Base-by-base conservation (phyloP, 1,140 invertebrate genomes). In the Conus betulinus region DNA sequence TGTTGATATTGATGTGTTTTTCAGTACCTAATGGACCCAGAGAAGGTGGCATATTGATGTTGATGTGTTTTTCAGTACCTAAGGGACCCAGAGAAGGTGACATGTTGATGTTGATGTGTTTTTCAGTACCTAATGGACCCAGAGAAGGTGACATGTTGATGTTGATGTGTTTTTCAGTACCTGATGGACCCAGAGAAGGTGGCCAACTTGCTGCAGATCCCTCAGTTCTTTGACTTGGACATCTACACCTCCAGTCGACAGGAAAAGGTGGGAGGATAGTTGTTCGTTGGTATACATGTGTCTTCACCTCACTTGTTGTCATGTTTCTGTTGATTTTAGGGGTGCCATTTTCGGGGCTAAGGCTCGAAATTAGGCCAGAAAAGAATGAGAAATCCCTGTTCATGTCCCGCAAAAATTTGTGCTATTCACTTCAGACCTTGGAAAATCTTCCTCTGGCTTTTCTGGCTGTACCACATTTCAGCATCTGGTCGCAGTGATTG, bases 151-250 rank as follows among this genome's bases (percentile, higher is more conserved):
- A 0, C 8, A 60, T 60, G 57, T 11, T 60, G 57, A 60, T 60
- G 57, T 60, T 71, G 67, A 71, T 71, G 15, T 71, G 67, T 71
- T 39, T n/a, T n/a, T n/a, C 88, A 95, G 95, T 99, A 99, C 95
- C 97, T 98, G 91, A 98, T 98, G 13, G 99, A 99, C 96, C 97
- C 97, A 84, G 99, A 99, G 94, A 99, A 99, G 96, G 96, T 99
- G 25, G 97, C 98, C 13, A 99, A 99, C 96, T 96, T 99, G 13
- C 96, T 99, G 74, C 96, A 97, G 82, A 98, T 99, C 91, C 99
- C 99, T 53, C 98, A 99, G 94, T 98, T 99, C 96, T 99, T 99
- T 96, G 98, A 99, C 94, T 96, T 99, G 25, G 98, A 95, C 74
- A 94, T 95, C 78, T 95, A 95, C 92, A 99, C 98, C 0, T 98